Base-by-base conservation (phyloP, 2,113 vertebrate species). In the Coturnix japonica region DNA sequence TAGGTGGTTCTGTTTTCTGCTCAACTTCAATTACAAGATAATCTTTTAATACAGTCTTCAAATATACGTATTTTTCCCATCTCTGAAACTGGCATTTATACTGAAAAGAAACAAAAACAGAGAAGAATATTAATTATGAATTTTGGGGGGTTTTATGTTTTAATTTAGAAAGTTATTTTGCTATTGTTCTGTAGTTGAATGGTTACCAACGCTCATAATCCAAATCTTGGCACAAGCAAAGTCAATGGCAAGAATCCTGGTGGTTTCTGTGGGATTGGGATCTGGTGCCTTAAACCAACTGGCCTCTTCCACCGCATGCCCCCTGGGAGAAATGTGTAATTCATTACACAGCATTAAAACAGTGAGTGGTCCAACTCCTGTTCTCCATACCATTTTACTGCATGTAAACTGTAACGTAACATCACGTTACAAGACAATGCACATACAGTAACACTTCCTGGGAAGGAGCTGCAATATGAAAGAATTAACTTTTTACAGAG, bases 161-260 rank as follows among this genome's bases (percentile, higher is more conserved):
- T 87, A 91, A 88, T 94, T 92, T 22, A 70, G 80, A 75, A 91
- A 75, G 81, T 35, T 5, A 39, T 81, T 93, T 94, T 90, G 64
- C 67, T 91, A 23, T 94, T 76, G 54, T 94, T 89, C 69, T 85
- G 46, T 25, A 56, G 66, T 54, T 88, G 66, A 90, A 65, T 21
- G 44, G 2, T 49, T 39, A 47, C 19, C 30, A 69, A 28, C 13
- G 21, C 26, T 80, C 66, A 78, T 15, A 70, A 35, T 17, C 39
- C n/a, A 35, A 75, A 72, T 31, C 21, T 56, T 25, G 14, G 49
- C 60, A 39, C 3, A 9, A 84, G 18, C 9, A 78, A 85, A 86
- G 47, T 16, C 56, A 44, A 10, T 30, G 21, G 44, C 51, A 75
- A 80, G 19, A 22, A 14, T 95, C 33, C 17, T 6, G 4, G 53